phyloP scores from a whole-genome alignment of 2,888 invertebrate species.

The Acanthosepion lycidas region DNA sequence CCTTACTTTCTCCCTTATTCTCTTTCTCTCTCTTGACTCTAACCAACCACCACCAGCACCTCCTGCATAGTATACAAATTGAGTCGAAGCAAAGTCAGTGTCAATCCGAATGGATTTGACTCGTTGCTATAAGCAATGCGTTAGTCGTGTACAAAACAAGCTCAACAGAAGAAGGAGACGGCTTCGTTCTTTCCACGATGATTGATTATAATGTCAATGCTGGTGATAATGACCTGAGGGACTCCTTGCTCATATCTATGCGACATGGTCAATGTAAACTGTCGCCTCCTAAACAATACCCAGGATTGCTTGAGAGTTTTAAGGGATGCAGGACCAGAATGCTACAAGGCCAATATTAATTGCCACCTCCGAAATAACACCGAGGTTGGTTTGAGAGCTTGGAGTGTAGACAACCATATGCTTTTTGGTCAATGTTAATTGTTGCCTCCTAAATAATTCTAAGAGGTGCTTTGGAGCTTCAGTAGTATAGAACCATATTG shows the following conservation, averaged over 20 bases:
- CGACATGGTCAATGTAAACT: not conserved
- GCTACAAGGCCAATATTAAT: not conserved
- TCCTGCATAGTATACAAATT: not conserved
- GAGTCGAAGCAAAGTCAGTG: not conserved
- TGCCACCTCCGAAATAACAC: not conserved
- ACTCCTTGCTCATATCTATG: not conserved
- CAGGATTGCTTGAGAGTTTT: not conserved
- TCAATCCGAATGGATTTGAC: not conserved
- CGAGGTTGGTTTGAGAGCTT: not conserved
- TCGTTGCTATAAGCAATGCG: not conserved
- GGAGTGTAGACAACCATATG: not conserved
- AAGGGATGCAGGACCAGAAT: not conserved
- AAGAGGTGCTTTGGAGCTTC: no score
- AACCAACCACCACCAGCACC: not conserved
- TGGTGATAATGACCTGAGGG: not conserved
- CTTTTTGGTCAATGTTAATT: not conserved
- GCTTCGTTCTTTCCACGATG: not conserved
- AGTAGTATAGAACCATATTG: no score
- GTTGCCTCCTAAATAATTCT: not conserved
- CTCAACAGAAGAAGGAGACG: not conserved
- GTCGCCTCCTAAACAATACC: not conserved
- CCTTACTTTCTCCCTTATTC: not conserved
- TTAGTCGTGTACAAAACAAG: not conserved
- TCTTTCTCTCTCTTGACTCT: not conserved
- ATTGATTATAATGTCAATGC: not conserved